phyloP scores from a whole-genome alignment of 2,113 vertebrate species.

The Zingel zingel region DNA sequence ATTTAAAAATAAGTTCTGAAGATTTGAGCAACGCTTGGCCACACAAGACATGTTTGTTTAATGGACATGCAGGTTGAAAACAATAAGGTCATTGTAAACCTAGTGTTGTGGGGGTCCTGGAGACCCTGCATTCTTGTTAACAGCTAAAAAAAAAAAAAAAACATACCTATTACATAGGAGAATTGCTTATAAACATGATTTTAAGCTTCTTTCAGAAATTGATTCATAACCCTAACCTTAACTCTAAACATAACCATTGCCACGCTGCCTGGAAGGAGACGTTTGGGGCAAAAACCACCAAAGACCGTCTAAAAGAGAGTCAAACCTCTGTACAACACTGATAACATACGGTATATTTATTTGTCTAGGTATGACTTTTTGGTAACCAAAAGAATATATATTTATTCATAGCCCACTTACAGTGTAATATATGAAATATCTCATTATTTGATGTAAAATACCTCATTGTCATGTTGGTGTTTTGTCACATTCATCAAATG shows the following conservation, averaged over 20 bases:
- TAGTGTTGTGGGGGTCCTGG: background rate
- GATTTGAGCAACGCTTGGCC: background rate
- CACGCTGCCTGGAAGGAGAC: no score
- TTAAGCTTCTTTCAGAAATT: background rate
- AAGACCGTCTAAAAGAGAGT: background rate
- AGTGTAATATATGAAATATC: background rate
- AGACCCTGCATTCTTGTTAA: background rate
- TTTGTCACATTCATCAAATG: background rate
- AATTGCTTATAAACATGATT: background rate
- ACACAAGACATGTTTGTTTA: background rate
- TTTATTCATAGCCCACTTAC: background rate
- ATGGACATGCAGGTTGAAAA: background rate
- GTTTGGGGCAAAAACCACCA: no score
- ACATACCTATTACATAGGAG: background rate
- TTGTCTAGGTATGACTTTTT: background rate
- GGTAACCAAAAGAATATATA: background rate
- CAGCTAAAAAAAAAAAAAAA: background rate
- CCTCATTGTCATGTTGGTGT: background rate
- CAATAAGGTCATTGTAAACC: background rate
- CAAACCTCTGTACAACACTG: background rate
- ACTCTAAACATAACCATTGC: no score
- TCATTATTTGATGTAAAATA: background rate
- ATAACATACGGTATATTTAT: background rate
- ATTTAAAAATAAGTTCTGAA: background rate
- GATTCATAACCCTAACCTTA: no score